Percentiles rank a stretch among this genome's conserved stretches.
These are phyloP conservation scores for Bradypodion ventrale DNA, from an alignment of 2,797 vertebrate genomes.

Conservation along the genomic window DNA sequence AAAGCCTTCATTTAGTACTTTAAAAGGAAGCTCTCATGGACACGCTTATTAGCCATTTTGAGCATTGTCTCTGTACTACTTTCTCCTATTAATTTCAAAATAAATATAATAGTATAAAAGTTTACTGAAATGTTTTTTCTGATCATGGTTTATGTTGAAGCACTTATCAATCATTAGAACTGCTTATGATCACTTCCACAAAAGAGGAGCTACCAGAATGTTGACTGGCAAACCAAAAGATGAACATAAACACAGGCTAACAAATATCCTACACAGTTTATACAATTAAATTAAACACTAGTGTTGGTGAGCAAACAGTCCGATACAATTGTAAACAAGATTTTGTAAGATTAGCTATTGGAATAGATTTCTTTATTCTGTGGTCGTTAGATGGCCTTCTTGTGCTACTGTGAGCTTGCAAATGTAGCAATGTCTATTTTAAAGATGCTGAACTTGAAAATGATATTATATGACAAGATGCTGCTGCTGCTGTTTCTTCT, in stretches of 20 bases:
- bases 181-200: constrained; percentile 63
- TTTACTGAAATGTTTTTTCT: constrained; percentile 42
- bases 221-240: constrained; percentile 50
- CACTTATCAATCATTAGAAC: constrained; percentile 63
- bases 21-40: constrained; percentile 71
- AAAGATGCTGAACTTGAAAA: constrained; percentile 31
- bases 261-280: constrained; percentile 70
- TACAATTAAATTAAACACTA: constrained; percentile 52
- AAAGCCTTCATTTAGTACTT: constrained; percentile 73
- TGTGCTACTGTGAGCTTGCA: constrained; percentile 40
- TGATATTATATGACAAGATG: background rate
- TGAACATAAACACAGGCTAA: constrained; percentile 73
- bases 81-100: constrained; percentile 69
- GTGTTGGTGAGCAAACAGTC: constrained; percentile 53
- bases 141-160: constrained; percentile 67
- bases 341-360: constrained; percentile 47
- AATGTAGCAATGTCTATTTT: constrained; percentile 39
- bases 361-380: constrained; percentile 39
- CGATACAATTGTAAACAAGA: constrained; percentile 51
- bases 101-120: constrained; percentile 56
- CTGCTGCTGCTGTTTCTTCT: constrained; percentile 39
- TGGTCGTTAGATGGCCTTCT: constrained; percentile 42
- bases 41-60: constrained; percentile 70
- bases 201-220: constrained; percentile 62
- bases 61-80: constrained; percentile 61